A percentile compares a stretch with the other conserved stretches of the same genome.
Conservation (phyloP, 2,113 vertebrate species). For the Cavia aperea region DNA sequence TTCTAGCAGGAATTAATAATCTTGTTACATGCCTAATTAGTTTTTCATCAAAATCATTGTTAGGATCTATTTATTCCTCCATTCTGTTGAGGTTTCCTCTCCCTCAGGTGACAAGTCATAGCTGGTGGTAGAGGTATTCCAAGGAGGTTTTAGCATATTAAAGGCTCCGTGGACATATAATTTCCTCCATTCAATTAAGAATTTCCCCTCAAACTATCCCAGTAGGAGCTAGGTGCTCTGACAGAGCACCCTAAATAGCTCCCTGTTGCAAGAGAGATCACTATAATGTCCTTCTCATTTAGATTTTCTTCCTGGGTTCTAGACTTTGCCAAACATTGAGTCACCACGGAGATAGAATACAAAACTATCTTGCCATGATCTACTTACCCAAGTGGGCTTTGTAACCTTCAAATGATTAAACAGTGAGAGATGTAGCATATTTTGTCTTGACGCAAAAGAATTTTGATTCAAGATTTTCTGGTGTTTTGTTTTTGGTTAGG, state of each 20-base stretch:
- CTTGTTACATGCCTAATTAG: constrained; percentile 66
- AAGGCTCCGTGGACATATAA: constrained; percentile 53
- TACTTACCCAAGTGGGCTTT: not conserved
- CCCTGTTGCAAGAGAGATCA: constrained; percentile 37
- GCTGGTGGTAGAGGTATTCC: constrained; percentile 64
- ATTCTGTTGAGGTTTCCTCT: constrained; percentile 54
- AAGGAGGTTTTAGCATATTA: constrained; percentile 63
- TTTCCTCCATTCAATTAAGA: constrained; percentile 66
- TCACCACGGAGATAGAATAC: not conserved
- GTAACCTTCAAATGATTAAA: constrained; percentile 39
- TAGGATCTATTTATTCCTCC: constrained; percentile 59
- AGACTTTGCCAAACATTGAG: constrained; percentile 35
- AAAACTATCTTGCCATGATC: not conserved
- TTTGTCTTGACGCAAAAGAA: constrained; percentile 27
- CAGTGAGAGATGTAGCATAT: not conserved
- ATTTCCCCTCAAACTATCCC: constrained; percentile 56
- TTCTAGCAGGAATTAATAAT: constrained; percentile 64
- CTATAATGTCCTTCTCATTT: constrained; percentile 32
- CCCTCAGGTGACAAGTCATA: constrained; percentile 62
- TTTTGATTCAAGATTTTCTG: constrained; percentile 25
- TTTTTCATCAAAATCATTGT: constrained; percentile 67
- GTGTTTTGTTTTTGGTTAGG: not conserved
- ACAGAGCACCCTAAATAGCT: constrained; percentile 41
- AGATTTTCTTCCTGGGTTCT: constrained; percentile 49
- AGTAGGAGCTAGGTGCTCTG: constrained; percentile 52